These are phyloP conservation scores for Colletes latitarsis DNA, from an alignment of 1,140 invertebrate species.

Conservation along the genomic window DNA sequence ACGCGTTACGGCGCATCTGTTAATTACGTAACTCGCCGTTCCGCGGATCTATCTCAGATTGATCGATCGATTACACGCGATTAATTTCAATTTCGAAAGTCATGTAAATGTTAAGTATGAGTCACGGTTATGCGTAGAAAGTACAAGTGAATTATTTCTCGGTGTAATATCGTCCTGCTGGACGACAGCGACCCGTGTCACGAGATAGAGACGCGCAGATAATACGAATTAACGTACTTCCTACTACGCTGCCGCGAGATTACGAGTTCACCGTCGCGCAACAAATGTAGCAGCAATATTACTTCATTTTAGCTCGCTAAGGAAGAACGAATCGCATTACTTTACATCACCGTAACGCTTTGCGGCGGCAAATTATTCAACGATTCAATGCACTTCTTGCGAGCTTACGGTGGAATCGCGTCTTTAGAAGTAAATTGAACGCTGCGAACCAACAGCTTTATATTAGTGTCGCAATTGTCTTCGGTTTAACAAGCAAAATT, in stretches of 20 bases:
- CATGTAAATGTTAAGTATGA: conserved; percentile 1
- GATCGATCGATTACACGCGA: conserved; percentile 24
- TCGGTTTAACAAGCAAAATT: neutral
- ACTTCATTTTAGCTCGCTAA: neutral
- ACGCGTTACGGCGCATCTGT: neutral
- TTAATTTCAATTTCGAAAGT: conserved; percentile 37
- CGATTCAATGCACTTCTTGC: conserved; percentile 1
- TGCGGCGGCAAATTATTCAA: neutral
- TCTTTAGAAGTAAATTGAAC: neutral
- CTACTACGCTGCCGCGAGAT: neutral
- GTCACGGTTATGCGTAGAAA: conserved; percentile 21
- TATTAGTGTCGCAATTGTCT: neutral
- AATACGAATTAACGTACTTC: conserved; percentile 36
- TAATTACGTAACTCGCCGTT: conserved; percentile 15
- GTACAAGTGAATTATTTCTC: conserved; percentile 25
- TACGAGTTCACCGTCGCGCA: neutral
- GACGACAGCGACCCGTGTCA: neutral
- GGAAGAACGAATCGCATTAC: conserved; percentile 16
- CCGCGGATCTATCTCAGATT: neutral
- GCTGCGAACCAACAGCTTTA: neutral
- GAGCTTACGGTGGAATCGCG: neutral
- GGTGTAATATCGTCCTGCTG: neutral
- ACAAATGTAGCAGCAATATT: conserved; percentile 1
- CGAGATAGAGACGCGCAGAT: conserved; percentile 22
- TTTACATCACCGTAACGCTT: neutral